A percentile compares a stretch with the other conserved stretches of the same genome.
Evolutionary conservation across 2,797 vertebrate species (phyloP).

Genomic region (Pterois miles): DNA sequence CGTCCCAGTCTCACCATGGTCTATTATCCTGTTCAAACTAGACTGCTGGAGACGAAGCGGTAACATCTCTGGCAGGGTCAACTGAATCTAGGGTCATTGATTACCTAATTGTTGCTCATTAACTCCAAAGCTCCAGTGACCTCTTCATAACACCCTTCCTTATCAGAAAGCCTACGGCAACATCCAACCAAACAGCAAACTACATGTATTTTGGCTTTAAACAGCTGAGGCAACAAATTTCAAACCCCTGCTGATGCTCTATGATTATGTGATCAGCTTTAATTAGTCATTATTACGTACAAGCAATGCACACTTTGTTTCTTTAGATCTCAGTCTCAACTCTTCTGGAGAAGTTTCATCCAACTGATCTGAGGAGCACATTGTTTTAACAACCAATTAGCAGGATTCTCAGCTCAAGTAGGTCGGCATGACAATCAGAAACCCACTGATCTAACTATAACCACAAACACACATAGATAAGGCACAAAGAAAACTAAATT

Average conservation of each 20-base stretch:
- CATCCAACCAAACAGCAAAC: not conserved
- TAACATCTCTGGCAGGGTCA: slow-evolving; percentile 29
- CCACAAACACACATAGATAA: not conserved
- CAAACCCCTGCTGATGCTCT: not conserved
- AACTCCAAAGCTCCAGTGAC: slow-evolving; percentile 52
- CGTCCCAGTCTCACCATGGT: slow-evolving; percentile 16
- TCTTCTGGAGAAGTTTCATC: not conserved
- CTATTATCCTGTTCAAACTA: slow-evolving; percentile 53
- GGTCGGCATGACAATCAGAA: not conserved
- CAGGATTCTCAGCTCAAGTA: not conserved
- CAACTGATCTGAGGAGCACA: not conserved
- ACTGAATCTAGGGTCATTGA: slow-evolving; percentile 55
- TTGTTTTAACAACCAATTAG: not conserved
- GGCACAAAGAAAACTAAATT: not conserved
- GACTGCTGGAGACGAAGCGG: slow-evolving; percentile 12
- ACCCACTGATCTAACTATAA: not conserved
- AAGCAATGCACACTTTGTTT: not conserved
- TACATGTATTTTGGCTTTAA: not conserved
- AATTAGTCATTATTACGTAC: not conserved
- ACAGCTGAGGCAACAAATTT: not conserved
- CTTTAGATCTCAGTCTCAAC: not conserved
- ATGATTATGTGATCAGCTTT: not conserved
- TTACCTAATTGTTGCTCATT: slow-evolving; percentile 75
- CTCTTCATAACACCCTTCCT: slow-evolving; percentile 26
- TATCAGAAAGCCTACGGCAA: slow-evolving; percentile 18